phyloP scores from a whole-genome alignment of 2,113 vertebrate genomes.

The Corythornis madagascariensis region DNA sequence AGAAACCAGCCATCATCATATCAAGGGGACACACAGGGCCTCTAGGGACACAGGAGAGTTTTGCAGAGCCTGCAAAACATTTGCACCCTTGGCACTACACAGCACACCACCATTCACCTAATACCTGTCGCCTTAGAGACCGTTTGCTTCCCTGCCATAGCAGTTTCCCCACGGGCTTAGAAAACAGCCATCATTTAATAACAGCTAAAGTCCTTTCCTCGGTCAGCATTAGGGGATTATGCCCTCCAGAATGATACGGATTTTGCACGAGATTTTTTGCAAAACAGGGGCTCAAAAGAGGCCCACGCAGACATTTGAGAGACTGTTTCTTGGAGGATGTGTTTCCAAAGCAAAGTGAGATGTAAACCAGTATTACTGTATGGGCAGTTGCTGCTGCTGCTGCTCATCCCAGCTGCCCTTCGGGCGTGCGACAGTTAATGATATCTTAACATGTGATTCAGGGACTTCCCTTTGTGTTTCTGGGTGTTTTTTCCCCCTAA shows the following conservation, averaged over 20 bases:
- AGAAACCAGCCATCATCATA: neutral
- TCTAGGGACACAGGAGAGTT: neutral
- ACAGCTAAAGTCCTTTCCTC: constrained; percentile 34
- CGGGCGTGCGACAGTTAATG: neutral
- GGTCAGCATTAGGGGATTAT: constrained; percentile 23
- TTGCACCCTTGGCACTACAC: neutral
- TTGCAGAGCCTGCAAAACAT: neutral
- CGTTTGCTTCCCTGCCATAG: neutral
- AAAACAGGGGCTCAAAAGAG: neutral
- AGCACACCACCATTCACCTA: neutral
- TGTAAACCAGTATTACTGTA: neutral
- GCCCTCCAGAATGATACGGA: neutral
- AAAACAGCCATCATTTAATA: constrained; percentile 30
- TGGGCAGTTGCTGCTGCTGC: rapidly evolving
- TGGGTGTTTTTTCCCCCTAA: rapidly evolving
- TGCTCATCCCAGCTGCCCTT: neutral
- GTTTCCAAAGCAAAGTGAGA: neutral
- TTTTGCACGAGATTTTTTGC: neutral
- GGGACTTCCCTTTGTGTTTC: neutral
- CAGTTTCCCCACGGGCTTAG: neutral
- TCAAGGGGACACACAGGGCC: neutral
- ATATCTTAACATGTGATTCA: rapidly evolving
- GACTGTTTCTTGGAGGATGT: rapidly evolving
- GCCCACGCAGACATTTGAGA: neutral
- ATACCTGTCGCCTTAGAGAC: neutral